Percentiles rank a stretch among this genome's conserved stretches.
Conservation (phyloP, 2,113 vertebrate species). For the Rallus limicola region DNA sequence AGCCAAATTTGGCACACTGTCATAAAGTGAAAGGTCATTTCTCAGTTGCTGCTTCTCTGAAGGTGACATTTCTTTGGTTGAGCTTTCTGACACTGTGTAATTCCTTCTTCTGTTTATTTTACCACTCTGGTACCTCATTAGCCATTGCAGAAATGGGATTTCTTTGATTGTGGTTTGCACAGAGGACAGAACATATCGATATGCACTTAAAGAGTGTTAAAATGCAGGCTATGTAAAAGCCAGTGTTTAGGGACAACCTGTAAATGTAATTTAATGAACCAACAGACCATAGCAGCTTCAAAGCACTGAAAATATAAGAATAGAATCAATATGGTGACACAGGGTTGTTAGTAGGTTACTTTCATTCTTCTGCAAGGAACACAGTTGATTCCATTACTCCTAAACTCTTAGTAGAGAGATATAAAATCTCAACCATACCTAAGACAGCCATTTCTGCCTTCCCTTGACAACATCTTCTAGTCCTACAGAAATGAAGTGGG, state of each 20-base stretch:
- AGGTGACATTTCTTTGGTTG: slow-evolving; percentile 50
- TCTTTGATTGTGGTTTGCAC: slow-evolving; percentile 49
- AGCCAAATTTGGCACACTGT: slow-evolving; percentile 36
- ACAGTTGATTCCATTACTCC: background rate
- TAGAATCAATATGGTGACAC: slow-evolving; percentile 21
- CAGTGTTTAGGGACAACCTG: slow-evolving; percentile 30
- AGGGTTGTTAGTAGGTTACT: background rate
- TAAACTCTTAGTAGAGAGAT: background rate
- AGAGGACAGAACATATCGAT: slow-evolving; percentile 22
- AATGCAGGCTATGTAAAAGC: slow-evolving; percentile 38
- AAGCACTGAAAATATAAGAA: slow-evolving; percentile 9
- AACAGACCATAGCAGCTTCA: slow-evolving; percentile 29
- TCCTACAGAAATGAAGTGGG: background rate
- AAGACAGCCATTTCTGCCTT: background rate
- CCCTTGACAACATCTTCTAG: background rate
- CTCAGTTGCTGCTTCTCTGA: slow-evolving; percentile 37
- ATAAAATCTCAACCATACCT: background rate
- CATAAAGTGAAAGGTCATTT: slow-evolving; percentile 58
- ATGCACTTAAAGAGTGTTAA: slow-evolving; percentile 27
- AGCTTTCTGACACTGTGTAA: slow-evolving; percentile 28
- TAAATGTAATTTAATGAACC: slow-evolving; percentile 42
- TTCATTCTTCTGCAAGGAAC: slow-evolving; percentile 4
- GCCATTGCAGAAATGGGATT: slow-evolving; percentile 18
- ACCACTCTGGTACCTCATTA: slow-evolving; percentile 33
- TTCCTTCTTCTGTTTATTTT: slow-evolving; percentile 57